A percentile compares a stretch with the other conserved stretches of the same genome.
Evolutionary conservation across 1,140 invertebrate genomes (phyloP).

Genomic region (Heliconius nattereri): DNA sequence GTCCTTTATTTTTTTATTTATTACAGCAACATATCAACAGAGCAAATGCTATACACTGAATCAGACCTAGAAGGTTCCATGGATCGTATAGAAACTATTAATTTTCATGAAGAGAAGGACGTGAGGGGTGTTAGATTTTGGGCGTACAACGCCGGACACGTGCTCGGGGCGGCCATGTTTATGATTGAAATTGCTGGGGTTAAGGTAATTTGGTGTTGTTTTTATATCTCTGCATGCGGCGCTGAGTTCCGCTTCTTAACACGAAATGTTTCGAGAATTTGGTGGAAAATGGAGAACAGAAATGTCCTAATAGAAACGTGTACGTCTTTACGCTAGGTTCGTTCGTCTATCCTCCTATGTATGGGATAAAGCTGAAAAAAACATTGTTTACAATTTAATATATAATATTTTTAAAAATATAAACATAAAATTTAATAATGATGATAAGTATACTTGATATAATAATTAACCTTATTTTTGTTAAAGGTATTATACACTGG

Average conservation of each 20-base stretch:
- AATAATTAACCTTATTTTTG: slow-evolving; percentile 27
- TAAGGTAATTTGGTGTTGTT: slow-evolving; percentile 82
- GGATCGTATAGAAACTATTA: slow-evolving; percentile 99
- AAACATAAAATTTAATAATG: neutral
- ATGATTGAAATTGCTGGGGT: slow-evolving; percentile 99
- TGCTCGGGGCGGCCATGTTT: slow-evolving; percentile 99
- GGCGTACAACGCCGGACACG: slow-evolving; percentile 99
- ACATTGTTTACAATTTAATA: no score
- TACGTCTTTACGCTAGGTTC: no score
- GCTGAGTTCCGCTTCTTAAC: no score
- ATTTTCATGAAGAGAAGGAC: slow-evolving; percentile 99
- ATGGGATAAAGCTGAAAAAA: no score
- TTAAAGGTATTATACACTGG: slow-evolving; percentile 96
- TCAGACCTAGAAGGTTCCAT: slow-evolving; percentile 98
- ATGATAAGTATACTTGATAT: neutral
- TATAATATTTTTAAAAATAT: no score
- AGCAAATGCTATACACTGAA: slow-evolving; percentile 99
- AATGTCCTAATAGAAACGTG: no score
- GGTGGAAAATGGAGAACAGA: no score
- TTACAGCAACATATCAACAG: slow-evolving; percentile 96
- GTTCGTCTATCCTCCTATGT: no score
- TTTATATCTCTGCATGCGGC: no score
- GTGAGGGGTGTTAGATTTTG: slow-evolving; percentile 98
- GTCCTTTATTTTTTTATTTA: no score
- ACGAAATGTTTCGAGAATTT: no score